phyloP scores from a whole-genome alignment of 2,113 vertebrate species.

The Cricetomys ansorgei region DNA sequence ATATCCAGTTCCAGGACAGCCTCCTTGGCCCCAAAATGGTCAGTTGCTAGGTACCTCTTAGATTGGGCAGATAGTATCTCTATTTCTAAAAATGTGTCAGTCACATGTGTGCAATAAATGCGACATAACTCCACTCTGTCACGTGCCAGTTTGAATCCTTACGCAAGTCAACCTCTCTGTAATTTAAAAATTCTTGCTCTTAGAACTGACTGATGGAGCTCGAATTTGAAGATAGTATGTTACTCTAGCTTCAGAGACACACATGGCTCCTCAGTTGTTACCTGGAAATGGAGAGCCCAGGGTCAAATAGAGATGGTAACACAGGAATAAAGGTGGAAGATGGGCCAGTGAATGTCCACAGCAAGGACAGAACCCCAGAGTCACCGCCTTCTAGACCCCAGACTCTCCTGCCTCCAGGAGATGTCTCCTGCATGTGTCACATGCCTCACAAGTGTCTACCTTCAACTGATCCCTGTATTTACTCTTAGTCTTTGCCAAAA shows the following conservation, averaged over 20 bases:
- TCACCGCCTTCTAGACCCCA: slow-evolving; percentile 6
- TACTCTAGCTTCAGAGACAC: slow-evolving; percentile 43
- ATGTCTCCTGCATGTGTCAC: not conserved
- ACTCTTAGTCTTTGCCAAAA: not conserved
- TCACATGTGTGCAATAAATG: not conserved
- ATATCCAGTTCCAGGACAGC: not conserved
- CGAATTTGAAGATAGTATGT: not conserved
- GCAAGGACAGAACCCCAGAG: not conserved
- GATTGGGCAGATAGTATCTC: not conserved
- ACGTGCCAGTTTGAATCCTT: not conserved
- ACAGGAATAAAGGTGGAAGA: slow-evolving; percentile 44
- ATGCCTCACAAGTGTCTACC: not conserved
- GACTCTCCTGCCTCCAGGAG: not conserved
- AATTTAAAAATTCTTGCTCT: slow-evolving; percentile 62
- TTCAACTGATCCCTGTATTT: not conserved
- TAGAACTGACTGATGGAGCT: not conserved
- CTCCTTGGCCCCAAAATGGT: not conserved
- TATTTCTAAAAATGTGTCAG: slow-evolving; percentile 6
- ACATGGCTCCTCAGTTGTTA: slow-evolving; percentile 12
- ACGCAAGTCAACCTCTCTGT: not conserved
- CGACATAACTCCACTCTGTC: not conserved
- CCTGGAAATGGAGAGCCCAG: slow-evolving; percentile 19
- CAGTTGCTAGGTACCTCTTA: slow-evolving; percentile 29
- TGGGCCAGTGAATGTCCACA: not conserved
- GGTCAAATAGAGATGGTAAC: slow-evolving; percentile 24